Evolutionary conservation across 2,797 vertebrate species (phyloP).

Genomic region (Rousettus madagascariensis): DNA sequence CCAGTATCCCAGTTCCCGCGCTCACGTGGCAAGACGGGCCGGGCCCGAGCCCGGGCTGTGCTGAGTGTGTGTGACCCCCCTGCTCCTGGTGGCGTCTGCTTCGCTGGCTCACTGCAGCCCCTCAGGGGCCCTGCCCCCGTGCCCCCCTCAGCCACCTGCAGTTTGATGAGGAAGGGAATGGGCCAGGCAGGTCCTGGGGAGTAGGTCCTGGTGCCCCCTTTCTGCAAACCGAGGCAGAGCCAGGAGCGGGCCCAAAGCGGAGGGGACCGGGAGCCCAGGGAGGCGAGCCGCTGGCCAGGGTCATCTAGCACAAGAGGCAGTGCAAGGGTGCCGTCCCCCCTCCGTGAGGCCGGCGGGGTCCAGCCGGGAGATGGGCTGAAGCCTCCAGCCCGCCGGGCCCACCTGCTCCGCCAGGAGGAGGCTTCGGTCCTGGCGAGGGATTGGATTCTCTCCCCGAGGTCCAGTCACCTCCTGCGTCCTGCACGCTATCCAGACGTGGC

Average conservation of each 20-base stretch:
- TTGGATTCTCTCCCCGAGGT: not conserved
- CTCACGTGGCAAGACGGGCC: slow-evolving; percentile 94
- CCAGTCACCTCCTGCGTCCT: not conserved
- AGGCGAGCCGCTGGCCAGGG: not conserved
- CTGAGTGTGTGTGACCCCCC: slow-evolving; percentile 96
- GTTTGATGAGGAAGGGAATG: not conserved
- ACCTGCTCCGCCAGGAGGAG: not conserved
- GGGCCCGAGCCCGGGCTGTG: slow-evolving; percentile 87
- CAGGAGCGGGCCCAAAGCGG: not conserved
- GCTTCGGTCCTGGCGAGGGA: accelerated
- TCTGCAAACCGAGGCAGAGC: not conserved
- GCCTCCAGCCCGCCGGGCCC: not conserved
- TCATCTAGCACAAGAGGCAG: not conserved
- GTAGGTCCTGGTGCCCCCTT: not conserved
- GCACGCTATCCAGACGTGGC: not conserved
- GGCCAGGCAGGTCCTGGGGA: not conserved
- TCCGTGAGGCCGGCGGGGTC: not conserved
- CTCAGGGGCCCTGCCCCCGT: not conserved
- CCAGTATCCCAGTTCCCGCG: slow-evolving; percentile 95
- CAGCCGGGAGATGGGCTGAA: not conserved
- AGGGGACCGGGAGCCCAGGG: not conserved
- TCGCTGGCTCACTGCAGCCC: slow-evolving; percentile 64
- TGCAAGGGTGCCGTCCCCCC: not conserved
- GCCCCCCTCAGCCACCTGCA: not conserved
- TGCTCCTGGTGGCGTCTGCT: slow-evolving; percentile 51